Conservation (phyloP, 1,140 invertebrate species). For the Helicoverpa armigera region DNA sequence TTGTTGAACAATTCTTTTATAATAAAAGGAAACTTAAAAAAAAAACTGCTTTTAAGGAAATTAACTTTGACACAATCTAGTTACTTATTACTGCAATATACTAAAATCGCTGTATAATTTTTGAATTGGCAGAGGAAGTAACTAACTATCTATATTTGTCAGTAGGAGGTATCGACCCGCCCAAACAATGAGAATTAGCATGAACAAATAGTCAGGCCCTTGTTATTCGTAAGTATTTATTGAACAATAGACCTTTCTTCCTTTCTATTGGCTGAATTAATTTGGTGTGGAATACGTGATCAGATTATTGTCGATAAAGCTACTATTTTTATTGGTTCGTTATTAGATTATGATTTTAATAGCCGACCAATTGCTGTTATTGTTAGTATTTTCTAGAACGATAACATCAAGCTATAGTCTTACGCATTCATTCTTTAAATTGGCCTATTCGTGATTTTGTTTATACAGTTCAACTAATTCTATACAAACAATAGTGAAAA, state of each 20-base stretch:
- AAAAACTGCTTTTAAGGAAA: too few species aligned
- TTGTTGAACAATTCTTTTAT: too few species aligned
- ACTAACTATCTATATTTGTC: background rate
- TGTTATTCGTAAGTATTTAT: slow-evolving; percentile 29
- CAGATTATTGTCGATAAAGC: background rate
- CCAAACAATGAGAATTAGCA: slow-evolving; percentile 38
- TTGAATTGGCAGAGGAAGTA: background rate
- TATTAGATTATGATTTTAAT: background rate
- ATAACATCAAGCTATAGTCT: too few species aligned
- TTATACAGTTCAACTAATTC: too few species aligned
- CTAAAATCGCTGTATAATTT: background rate
- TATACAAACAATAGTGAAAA: too few species aligned
- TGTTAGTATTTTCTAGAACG: background rate
- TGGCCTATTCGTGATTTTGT: too few species aligned
- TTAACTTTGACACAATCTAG: too few species aligned
- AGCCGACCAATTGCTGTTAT: background rate
- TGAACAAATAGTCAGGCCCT: background rate
- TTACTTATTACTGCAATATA: too few species aligned
- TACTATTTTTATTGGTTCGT: slow-evolving; percentile 1
- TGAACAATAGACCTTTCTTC: slow-evolving; percentile 29
- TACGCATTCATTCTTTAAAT: too few species aligned
- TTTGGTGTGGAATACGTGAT: slow-evolving; percentile 25
- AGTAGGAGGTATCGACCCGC: slow-evolving; percentile 10
- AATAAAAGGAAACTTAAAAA: too few species aligned
- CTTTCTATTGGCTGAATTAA: slow-evolving; percentile 31